phyloP scores from a whole-genome alignment of 2,113 vertebrate genomes.

The Capreolus pygargus region DNA sequence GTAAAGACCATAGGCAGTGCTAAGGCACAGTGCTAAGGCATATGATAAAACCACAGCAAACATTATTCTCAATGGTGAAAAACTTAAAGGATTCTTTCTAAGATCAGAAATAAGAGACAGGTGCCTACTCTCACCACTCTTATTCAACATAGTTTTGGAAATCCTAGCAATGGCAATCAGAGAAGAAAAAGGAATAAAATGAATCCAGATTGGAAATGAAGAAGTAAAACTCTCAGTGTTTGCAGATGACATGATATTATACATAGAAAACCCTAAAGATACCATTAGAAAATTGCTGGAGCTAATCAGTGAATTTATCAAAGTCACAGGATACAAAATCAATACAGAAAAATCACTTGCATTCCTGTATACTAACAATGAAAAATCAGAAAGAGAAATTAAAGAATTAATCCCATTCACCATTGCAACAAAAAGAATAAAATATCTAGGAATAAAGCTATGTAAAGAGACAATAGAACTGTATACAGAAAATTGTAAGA shows the following conservation, averaged over 20 bases:
- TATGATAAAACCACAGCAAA: neutral
- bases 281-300: neutral
- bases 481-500: neutral
- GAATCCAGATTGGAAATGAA: neutral
- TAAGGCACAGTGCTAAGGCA: neutral
- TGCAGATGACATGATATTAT: neutral
- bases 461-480: neutral
- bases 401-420: neutral
- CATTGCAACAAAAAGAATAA: neutral
- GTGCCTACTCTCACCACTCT: neutral
- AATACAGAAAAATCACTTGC: neutral
- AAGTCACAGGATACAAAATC: neutral
- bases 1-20: neutral
- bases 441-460: neutral
- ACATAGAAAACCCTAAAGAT: neutral
- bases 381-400: neutral
- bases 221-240: neutral
- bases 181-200: neutral
- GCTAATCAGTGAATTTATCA: neutral
- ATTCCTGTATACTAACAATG: neutral
- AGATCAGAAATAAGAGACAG: neutral
- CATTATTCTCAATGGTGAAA: neutral
- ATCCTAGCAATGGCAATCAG: neutral
- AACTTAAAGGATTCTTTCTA: neutral
- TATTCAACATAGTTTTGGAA: neutral